phyloP scores from a whole-genome alignment of 2,113 vertebrate species.

The Meriones unguiculatus region DNA sequence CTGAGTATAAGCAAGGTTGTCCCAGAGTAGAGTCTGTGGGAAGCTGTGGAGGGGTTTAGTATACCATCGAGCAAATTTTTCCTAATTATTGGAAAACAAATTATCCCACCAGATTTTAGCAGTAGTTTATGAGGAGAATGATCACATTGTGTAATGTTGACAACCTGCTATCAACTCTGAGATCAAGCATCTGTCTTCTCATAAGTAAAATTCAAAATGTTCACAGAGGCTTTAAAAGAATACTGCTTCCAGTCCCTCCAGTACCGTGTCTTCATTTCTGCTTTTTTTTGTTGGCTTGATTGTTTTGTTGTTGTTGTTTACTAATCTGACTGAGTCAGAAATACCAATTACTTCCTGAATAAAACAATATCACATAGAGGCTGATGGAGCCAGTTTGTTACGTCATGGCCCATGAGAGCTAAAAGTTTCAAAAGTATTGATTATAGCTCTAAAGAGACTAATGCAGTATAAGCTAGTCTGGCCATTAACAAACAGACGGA shows the following conservation, averaged over 20 bases:
- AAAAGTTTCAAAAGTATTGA: slow-evolving; percentile 61
- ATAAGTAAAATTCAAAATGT: slow-evolving; percentile 25
- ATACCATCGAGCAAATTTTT: not conserved
- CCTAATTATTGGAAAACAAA: not conserved
- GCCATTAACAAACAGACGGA: slow-evolving; percentile 60
- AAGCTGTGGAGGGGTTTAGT: not conserved
- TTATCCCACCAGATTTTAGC: not conserved
- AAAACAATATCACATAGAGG: slow-evolving; percentile 38
- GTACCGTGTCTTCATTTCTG: too few relatives aligned
- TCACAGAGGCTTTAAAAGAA: not conserved
- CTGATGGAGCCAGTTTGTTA: not conserved
- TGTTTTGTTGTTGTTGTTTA: not conserved
- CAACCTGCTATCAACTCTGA: not conserved
- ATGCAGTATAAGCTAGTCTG: slow-evolving; percentile 51
- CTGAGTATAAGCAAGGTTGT: not conserved
- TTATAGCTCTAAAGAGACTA: not conserved
- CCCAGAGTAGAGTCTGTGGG: not conserved
- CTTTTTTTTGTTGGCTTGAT: not conserved
- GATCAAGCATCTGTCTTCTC: not conserved
- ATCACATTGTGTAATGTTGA: not conserved
- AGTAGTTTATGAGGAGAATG: not conserved
- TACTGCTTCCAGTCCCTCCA: not conserved
- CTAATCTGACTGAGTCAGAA: not conserved
- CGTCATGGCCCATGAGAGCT: slow-evolving; percentile 28
- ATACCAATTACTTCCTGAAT: not conserved